Evolutionary conservation across 2,888 invertebrate species (phyloP).

Genomic region (Copidosoma aretas): DNA sequence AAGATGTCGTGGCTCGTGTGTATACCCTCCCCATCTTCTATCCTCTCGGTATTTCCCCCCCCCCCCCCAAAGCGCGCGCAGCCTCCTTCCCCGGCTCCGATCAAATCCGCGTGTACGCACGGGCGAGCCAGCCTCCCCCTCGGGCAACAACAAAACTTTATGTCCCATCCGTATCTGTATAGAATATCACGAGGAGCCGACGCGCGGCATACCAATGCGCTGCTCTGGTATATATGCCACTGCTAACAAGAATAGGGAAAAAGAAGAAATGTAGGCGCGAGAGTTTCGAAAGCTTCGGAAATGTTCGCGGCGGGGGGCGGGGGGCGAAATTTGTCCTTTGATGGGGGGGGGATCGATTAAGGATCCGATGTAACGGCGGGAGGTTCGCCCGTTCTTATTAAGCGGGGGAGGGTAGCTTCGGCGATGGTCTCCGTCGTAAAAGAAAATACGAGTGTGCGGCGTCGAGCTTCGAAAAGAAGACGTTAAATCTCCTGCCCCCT

Average conservation of each 20-base stretch:
- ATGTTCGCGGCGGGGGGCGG: slow-evolving; percentile 5
- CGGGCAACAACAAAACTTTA: slow-evolving; percentile 26
- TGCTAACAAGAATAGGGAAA: slow-evolving; percentile 6
- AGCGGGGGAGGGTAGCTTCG: too few relatives aligned
- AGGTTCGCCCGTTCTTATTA: too few relatives aligned
- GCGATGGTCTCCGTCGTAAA: slow-evolving; percentile 1
- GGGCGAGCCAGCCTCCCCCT: not conserved
- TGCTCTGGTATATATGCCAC: not conserved
- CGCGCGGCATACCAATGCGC: slow-evolving; percentile 26
- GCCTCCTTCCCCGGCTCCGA: not conserved
- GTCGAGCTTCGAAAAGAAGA: slow-evolving; percentile 3
- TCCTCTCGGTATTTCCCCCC: slow-evolving; percentile 2
- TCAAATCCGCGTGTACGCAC: slow-evolving; percentile 17
- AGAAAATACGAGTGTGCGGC: slow-evolving; percentile 15
- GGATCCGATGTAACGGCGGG: not conserved
- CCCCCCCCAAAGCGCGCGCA: not conserved
- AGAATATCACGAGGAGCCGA: not conserved
- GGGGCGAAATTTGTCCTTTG: slow-evolving; percentile 25
- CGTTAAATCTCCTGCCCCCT: not conserved
- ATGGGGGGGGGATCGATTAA: slow-evolving; percentile 27
- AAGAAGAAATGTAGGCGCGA: not conserved
- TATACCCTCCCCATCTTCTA: not conserved
- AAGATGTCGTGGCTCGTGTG: slow-evolving; percentile 18
- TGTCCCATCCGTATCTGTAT: slow-evolving; percentile 13
- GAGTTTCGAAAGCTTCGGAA: not conserved